Evolutionary conservation across 2,113 vertebrate species (phyloP).

Genomic region (Synchiropus splendidus): DNA sequence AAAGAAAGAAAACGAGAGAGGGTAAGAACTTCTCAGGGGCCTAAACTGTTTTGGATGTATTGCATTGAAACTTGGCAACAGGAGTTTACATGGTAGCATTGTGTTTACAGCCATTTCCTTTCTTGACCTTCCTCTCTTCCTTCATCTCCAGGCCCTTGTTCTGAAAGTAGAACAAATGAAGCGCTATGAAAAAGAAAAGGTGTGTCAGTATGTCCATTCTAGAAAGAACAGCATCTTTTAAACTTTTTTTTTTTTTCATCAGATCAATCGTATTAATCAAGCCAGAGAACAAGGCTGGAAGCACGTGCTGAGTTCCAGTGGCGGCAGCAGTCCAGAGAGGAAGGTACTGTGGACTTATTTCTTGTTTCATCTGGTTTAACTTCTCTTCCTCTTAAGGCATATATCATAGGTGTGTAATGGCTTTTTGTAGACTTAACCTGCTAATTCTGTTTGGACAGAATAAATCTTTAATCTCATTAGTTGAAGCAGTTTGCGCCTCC

Average conservation of each 20-base stretch:
- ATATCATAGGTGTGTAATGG: no score
- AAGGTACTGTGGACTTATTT: constrained; percentile 42
- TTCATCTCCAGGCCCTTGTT: constrained; percentile 69
- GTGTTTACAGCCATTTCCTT: no score
- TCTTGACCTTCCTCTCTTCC: neutral
- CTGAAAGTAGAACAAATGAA: constrained; percentile 80
- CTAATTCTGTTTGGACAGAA: no score
- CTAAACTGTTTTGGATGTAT: neutral
- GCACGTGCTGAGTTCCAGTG: constrained; percentile 80
- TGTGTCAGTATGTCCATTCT: constrained; percentile 24
- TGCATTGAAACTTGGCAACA: no score
- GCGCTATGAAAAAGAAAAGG: constrained; percentile 85
- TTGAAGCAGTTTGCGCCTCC: no score
- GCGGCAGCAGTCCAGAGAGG: constrained; percentile 71
- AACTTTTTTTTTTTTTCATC: neutral
- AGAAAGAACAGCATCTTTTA: neutral
- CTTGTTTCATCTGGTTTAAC: neutral
- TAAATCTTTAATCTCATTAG: no score
- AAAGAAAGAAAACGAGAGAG: constrained; percentile 85
- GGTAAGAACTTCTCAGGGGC: constrained; percentile 48
- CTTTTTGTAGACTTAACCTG: no score
- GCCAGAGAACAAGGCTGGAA: constrained; percentile 96
- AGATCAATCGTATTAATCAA: constrained; percentile 91
- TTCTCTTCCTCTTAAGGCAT: no score
- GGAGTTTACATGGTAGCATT: neutral